Evolutionary conservation across 2,113 vertebrate genomes (phyloP), one percentile per base, ranked within the genome.

Genomic region (Ammodytes marinus): DNA sequence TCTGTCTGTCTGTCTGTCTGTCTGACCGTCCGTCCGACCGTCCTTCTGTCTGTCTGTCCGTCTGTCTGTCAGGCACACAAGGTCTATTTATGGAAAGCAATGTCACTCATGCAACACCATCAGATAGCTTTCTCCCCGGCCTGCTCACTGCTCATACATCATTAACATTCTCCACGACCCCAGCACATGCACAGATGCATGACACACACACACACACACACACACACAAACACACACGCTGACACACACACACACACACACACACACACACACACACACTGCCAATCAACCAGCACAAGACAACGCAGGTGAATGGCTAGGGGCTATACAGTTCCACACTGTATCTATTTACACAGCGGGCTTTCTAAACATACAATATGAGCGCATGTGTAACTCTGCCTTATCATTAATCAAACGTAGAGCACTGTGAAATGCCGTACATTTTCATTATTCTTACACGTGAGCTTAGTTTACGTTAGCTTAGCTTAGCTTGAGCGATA

Each of bases 71-170:
- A 60, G 66, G 86, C 88, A 79, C 91, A 80, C 87, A 55, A 68
- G 55, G 78, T 87, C 94, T 95, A 95, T 95, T 95, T 95, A 91
- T 95, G 92, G 94, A 93, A 92, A 85, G 91, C 91, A 91, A 94
- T 94, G 94, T 95, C 94, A 93, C 92, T 95, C 94, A 94, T 84
- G 85, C 93, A 92, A 90, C 85, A 87, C 91, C 91, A 93, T 90
- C 91, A 93, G 91, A 95, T 93, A 92, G 86, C 87, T 93, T 89
- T 91, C 88, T 91, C 86, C 71, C 88, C 80, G 80, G 84, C 88
- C 89, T 92, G 92, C 88, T 90, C 90, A 70, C 82, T 79, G 89
- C 93, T 93, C 92, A 92, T 93, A 90, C 89, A 94, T 91, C 94
- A 94, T 94, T 94, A 93, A 93, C 92, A 92, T 91, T 91, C 88